A percentile compares a stretch with the other conserved stretches of the same genome.
These are phyloP conservation scores for Batillaria attramentaria DNA, from an alignment of 1,140 invertebrate genomes.

Conservation along the genomic window DNA sequence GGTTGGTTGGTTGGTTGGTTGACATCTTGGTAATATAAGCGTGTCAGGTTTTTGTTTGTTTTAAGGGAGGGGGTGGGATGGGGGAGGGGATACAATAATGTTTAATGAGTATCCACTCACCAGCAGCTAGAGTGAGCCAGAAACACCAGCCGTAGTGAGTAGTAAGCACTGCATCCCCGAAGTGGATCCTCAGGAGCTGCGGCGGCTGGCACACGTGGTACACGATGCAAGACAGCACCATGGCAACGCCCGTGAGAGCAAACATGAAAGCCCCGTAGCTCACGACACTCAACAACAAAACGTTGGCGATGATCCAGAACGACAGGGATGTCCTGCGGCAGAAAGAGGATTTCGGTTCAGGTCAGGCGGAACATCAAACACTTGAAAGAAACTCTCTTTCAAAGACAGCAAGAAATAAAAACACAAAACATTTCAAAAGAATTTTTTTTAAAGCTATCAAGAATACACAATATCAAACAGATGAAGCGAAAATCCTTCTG, in stretches of 20 bases:
- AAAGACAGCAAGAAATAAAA: too few relatives aligned
- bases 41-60: too few relatives aligned
- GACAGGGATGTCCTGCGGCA: slow-evolving; percentile 58
- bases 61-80: neutral
- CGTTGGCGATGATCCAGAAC: slow-evolving; percentile 58
- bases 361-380: too few relatives aligned
- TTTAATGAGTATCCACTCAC: slow-evolving; percentile 46
- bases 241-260: slow-evolving; percentile 51
- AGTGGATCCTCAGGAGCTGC: slow-evolving; percentile 45
- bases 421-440: neutral
- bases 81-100: neutral
- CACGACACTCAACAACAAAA: slow-evolving; percentile 57
- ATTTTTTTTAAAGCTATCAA: too few relatives aligned
- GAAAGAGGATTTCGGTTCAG: slow-evolving; percentile 27
- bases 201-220: slow-evolving; percentile 55
- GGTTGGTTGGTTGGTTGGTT: too few relatives aligned
- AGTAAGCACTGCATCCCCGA: slow-evolving; percentile 46
- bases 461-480: too few relatives aligned
- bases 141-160: slow-evolving; percentile 60
- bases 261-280: slow-evolving; percentile 56
- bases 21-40: too few relatives aligned
- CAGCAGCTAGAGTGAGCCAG: slow-evolving; percentile 54
- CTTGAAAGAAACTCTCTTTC: too few relatives aligned
- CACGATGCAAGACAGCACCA: slow-evolving; percentile 52
- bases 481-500: too few relatives aligned